phyloP scores from a whole-genome alignment of 2,888 invertebrate genomes.

The Junonia oenone region DNA sequence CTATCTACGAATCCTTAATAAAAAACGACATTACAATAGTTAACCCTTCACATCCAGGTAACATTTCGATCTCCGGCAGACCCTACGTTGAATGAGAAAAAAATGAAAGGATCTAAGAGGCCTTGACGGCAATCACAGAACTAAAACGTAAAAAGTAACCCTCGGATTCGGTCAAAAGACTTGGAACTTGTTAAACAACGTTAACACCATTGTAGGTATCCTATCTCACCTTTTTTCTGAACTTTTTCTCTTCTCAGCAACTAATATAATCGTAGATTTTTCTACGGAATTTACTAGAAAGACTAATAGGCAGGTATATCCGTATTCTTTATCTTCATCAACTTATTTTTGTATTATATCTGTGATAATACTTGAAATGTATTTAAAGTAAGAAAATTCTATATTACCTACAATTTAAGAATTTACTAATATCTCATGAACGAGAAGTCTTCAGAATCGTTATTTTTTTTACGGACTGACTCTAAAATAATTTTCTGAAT shows the following conservation, averaged over 20 bases:
- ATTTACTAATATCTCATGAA: too few species aligned
- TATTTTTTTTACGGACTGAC: too few species aligned
- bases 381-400: too few species aligned
- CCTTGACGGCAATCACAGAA: conserved; percentile 15
- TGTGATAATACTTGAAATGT: too few species aligned
- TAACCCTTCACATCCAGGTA: conserved; percentile 4
- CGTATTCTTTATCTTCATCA: too few species aligned
- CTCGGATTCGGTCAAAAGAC: conserved; percentile 6
- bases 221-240: neutral
- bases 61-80: neutral
- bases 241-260: neutral
- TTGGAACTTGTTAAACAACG: neutral
- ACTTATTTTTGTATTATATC: too few species aligned
- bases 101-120: conserved; percentile 7
- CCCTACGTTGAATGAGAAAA: neutral
- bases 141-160: conserved; percentile 11
- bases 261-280: too few species aligned
- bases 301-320: too few species aligned
- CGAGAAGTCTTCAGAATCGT: too few species aligned
- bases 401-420: too few species aligned
- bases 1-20: neutral
- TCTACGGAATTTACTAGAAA: too few species aligned
- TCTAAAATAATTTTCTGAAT: neutral
- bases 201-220: neutral
- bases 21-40: neutral